Base-by-base conservation (phyloP, 2,888 invertebrate genomes). In the Mantis religiosa region DNA sequence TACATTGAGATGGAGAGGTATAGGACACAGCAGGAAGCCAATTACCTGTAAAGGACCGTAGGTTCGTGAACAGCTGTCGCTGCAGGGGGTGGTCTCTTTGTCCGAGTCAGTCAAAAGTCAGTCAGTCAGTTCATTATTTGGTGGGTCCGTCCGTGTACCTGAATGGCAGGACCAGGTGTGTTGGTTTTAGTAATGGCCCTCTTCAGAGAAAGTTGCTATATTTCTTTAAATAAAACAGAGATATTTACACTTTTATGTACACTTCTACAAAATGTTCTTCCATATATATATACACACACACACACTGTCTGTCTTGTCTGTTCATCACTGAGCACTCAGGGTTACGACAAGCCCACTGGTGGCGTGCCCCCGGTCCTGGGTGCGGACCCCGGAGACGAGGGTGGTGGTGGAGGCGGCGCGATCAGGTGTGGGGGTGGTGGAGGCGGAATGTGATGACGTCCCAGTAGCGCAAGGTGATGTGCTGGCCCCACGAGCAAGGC, bases 391-490 rank as follows among this genome's bases (percentile, higher is more conserved):
- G 88, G 47, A 14, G 89, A 86, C 47, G 89, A 71, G 47, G 87
- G 84, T n/a, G 89, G 89, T 2, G 87, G 87, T 25, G 83, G 84
- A 2, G 82, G 71, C 34, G 84, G 84, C 9, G 82, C 30, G 20
- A 84, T 81, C 14, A 86, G 54, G 28, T 54, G 34, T 28, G 83
- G 83, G 1, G 54, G 54, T 28, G 83, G 83, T 20, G 54, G 54
- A 15, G 54, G 54, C 25, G 54, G 54, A n/a, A 86, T 25, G 81
- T 84, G 88, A 25, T 89, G 89, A 47, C 88, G 83, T 30, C 87
- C 88, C n/a, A 88, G 88, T 4, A 89, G 86, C 12, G 88, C 85
- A 2, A 88, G 83, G 41, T 89, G 89, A 54, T 85, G 86, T 4
- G 89, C 86, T 0, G 88, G 84, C 6, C 83, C 83, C 15, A 86